These are phyloP conservation scores for Drosophila seguyi DNA, from an alignment of 1,140 invertebrate species.

Conservation along the genomic window DNA sequence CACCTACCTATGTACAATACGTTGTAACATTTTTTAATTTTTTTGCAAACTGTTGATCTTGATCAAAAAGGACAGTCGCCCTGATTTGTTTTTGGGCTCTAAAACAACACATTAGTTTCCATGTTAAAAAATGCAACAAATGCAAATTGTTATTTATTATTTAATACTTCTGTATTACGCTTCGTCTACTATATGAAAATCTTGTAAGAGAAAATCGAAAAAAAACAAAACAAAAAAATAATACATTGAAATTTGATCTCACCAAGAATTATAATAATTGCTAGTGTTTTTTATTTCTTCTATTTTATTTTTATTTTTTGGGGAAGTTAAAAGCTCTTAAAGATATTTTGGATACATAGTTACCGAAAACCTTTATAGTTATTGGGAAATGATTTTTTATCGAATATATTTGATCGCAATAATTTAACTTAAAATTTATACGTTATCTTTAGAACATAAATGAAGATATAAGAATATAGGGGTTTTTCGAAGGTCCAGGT, in stretches of 20 bases:
- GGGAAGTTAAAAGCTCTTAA: neutral
- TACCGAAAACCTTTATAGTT: neutral
- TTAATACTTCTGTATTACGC: conserved; percentile 73
- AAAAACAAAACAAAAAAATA: conserved; percentile 51
- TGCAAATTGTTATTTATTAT: conserved; percentile 83
- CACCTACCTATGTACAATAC: conserved; percentile 75
- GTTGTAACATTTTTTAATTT: conserved; percentile 63
- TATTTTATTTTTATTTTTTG: too few species aligned
- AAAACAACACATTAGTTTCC: conserved; percentile 68
- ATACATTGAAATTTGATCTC: conserved; percentile 82
- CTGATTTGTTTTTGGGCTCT: conserved; percentile 49
- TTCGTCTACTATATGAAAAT: conserved; percentile 64
- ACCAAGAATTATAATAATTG: conserved; percentile 48
- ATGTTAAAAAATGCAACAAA: conserved; percentile 75
- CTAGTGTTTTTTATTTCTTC: neutral
- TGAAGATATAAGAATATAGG: neutral
- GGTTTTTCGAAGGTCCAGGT: neutral
- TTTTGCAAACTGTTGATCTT: conserved; percentile 74
- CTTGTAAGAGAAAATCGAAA: conserved; percentile 74
- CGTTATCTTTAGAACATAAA: neutral
- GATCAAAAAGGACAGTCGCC: conserved; percentile 62
- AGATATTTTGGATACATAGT: neutral
- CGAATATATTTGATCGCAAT: neutral
- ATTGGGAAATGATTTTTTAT: neutral
- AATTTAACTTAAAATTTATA: neutral